Conservation (phyloP, 64 coral and sea anemone species). For the Stichodactyla mertensii region DNA sequence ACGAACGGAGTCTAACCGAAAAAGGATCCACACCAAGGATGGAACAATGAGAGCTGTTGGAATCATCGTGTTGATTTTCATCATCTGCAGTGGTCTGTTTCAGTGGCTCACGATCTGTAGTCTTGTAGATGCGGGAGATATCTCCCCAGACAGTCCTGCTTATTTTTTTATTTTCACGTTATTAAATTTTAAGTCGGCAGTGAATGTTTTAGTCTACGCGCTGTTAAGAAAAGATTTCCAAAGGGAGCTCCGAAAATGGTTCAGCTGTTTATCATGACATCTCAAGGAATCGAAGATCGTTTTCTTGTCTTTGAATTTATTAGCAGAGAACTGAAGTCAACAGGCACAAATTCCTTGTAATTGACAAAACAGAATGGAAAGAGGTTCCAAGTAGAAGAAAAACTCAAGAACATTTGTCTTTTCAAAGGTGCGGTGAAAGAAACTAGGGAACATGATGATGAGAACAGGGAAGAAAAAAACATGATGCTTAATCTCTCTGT, state of each 20-base stretch:
- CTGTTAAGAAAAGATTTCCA: conserved; percentile 30
- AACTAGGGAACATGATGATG: no score
- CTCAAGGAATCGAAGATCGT: no score
- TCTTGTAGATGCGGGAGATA: not conserved
- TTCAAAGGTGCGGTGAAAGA: no score
- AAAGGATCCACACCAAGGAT: not conserved
- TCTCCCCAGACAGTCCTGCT: not conserved
- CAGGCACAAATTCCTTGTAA: no score
- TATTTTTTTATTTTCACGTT: not conserved
- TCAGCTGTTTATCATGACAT: not conserved
- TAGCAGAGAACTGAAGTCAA: no score
- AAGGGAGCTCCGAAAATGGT: not conserved
- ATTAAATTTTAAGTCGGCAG: conserved; percentile 24
- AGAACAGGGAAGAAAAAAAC: no score
- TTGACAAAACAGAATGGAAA: no score
- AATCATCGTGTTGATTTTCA: not conserved
- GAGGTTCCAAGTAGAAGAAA: no score
- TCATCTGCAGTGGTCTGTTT: not conserved
- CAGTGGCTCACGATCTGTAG: not conserved
- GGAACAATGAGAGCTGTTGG: not conserved
- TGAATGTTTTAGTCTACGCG: conserved; percentile 23
- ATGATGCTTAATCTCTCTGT: no score
- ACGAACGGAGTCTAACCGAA: not conserved
- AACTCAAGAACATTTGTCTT: no score
- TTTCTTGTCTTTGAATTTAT: no score